Percentiles rank a stretch among this genome's conserved stretches.
Conservation (phyloP, 2,797 vertebrate species). For the Ceyx erithaca region DNA sequence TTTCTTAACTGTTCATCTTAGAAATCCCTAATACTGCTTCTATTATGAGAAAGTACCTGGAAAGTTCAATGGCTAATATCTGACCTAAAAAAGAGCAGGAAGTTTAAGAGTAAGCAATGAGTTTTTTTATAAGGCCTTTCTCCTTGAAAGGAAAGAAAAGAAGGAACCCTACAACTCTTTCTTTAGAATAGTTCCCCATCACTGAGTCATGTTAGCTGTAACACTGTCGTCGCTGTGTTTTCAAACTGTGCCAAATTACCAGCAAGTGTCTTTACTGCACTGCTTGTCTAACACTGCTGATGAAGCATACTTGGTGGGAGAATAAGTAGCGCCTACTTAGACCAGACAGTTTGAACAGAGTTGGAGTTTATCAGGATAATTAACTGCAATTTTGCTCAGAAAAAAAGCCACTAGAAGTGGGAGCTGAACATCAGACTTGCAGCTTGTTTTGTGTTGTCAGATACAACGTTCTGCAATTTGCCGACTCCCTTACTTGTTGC, state of each 20-base stretch:
- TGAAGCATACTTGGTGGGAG: constrained; percentile 67
- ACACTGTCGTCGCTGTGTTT: constrained; percentile 64
- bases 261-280: constrained; percentile 93
- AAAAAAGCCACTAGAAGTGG: constrained; percentile 14
- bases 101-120: constrained; percentile 28
- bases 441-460: constrained; percentile 57
- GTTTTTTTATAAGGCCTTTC: background rate
- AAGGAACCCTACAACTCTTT: constrained; percentile 63
- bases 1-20: constrained; percentile 36
- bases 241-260: constrained; percentile 90
- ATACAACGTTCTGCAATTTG: constrained; percentile 22
- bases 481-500: constrained; percentile 22
- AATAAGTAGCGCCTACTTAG: constrained; percentile 52
- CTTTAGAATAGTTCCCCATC: constrained; percentile 62
- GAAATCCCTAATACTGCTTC: constrained; percentile 42
- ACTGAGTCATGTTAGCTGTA: constrained; percentile 55
- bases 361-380: constrained; percentile 25
- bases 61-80: constrained; percentile 12
- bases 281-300: constrained; percentile 82
- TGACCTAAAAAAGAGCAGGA: constrained; percentile 28
- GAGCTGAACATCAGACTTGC: constrained; percentile 59
- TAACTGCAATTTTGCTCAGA: constrained; percentile 54
- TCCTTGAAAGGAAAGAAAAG: constrained; percentile 7
- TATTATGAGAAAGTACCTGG: constrained; percentile 1
- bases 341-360: constrained; percentile 57